Conservation (phyloP, 2,888 invertebrate genomes). For the Amiota minor region DNA sequence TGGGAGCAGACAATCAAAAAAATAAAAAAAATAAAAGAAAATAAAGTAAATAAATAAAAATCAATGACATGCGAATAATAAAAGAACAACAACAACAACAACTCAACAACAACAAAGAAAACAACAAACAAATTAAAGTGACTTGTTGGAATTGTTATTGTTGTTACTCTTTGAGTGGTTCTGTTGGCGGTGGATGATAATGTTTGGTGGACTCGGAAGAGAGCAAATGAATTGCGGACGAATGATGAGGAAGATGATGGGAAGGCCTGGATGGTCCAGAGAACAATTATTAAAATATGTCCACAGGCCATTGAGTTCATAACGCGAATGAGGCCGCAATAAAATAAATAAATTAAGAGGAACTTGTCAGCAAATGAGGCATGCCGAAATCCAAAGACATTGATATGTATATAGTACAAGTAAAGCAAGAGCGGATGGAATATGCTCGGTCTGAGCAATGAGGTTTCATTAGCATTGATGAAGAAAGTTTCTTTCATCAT, state of each 20-base stretch:
- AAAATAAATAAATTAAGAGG: conserved; percentile 71
- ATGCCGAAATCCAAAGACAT: conserved; percentile 33
- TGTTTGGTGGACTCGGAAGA: neutral
- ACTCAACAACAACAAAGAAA: neutral
- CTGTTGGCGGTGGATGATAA: neutral
- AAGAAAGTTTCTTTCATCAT: too few species aligned
- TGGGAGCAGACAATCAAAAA: too few species aligned
- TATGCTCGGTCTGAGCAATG: too few species aligned
- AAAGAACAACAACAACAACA: neutral
- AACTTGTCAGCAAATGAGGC: conserved; percentile 64
- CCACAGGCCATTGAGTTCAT: conserved; percentile 70
- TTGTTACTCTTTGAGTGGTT: neutral
- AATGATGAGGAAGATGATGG: neutral
- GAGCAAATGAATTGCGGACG: neutral
- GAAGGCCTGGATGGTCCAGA: conserved; percentile 12
- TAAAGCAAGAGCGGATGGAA: too few species aligned
- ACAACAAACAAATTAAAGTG: conserved; percentile 13
- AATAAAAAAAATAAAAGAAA: too few species aligned
- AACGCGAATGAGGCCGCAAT: conserved; percentile 72
- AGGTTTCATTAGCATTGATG: too few species aligned
- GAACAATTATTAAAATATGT: conserved; percentile 70
- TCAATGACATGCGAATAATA: conserved; percentile 25
- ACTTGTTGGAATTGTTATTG: conserved; percentile 1
- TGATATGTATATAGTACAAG: too few species aligned
- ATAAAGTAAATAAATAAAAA: conserved; percentile 8